phyloP scores from a whole-genome alignment of 1,140 invertebrate species.

The Aphelinus certus region DNA sequence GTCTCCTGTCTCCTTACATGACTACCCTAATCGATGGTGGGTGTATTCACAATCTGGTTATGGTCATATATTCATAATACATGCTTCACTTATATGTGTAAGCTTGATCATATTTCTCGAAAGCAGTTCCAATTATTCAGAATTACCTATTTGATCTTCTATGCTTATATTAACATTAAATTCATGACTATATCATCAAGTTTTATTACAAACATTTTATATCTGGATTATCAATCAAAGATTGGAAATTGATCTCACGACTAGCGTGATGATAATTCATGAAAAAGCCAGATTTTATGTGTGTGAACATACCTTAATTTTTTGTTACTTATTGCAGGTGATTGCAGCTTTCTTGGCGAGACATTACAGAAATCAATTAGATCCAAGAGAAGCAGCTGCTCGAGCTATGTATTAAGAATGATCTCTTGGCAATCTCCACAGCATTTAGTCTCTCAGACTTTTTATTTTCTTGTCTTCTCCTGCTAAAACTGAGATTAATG shows the following conservation, averaged over 20 bases:
- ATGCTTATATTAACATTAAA: not conserved
- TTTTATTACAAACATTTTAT: not conserved
- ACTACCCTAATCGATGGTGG: conserved; percentile 63
- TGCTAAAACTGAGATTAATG: conserved; percentile 27
- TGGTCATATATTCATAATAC: conserved; percentile 38
- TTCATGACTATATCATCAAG: not conserved
- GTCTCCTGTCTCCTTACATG: conserved; percentile 61
- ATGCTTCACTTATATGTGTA: not conserved
- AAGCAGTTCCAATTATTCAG: not conserved
- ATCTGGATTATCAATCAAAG: not conserved
- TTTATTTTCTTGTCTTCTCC: conserved; percentile 33
- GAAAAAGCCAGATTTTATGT: not conserved
- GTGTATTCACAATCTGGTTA: conserved; percentile 55
- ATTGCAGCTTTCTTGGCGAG: conserved; percentile 79
- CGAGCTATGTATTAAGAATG: conserved; percentile 71
- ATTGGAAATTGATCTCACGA: not conserved
- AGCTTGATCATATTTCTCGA: not conserved
- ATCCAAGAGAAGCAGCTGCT: conserved; percentile 70
- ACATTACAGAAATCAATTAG: conserved; percentile 66
- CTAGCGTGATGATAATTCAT: not conserved
- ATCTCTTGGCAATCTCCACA: conserved; percentile 22
- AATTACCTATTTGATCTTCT: not conserved
- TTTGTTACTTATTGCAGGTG: conserved; percentile 67
- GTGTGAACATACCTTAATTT: conserved; percentile 26
- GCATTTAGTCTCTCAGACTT: conserved; percentile 23